These are phyloP conservation scores for Syrmaticus mikado DNA, from an alignment of 2,113 vertebrate species.

Conservation along the genomic window DNA sequence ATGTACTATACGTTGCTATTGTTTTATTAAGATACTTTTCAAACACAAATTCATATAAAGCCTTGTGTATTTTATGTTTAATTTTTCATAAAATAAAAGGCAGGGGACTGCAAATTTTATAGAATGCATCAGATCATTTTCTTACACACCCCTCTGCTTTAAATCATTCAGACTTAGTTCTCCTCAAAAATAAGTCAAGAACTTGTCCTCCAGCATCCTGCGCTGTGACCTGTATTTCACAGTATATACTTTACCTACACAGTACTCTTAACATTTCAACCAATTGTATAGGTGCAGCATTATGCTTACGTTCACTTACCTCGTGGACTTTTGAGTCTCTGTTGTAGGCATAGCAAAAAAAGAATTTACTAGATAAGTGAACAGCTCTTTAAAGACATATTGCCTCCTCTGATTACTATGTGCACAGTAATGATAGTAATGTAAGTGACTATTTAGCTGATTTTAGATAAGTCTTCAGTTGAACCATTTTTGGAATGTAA, in stretches of 20 bases:
- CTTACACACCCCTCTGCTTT: background rate
- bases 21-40: background rate
- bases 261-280: background rate
- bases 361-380: background rate
- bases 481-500: background rate
- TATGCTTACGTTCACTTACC: background rate
- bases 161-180: background rate
- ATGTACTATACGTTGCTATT: background rate
- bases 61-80: background rate
- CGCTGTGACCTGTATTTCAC: background rate
- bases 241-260: background rate
- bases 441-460: background rate
- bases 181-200: background rate
- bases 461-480: background rate
- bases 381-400: background rate
- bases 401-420: background rate
- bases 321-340: background rate
- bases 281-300: background rate
- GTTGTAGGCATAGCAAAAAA: background rate
- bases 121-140: background rate
- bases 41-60: background rate
- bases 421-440: background rate
- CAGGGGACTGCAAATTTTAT: background rate
- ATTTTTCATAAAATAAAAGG: slow-evolving; percentile 23
- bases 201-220: background rate